Conservation (phyloP, 2,113 vertebrate genomes). For the human region GRCh38 chrX:9330501-9331000, state of each 20-base stretch:
- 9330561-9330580: background rate
- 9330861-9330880: too few relatives aligned
- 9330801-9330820: too few relatives aligned
- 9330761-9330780: too few relatives aligned
- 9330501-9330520: background rate
- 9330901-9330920: too few relatives aligned
- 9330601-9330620: background rate
- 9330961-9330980: background rate
- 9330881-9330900: too few relatives aligned
- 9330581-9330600: background rate
- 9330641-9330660: too few relatives aligned
- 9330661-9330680: background rate
- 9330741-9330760: background rate
- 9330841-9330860: too few relatives aligned
- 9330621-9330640: accelerated
- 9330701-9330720: background rate
- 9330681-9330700: background rate
- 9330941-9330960: background rate
- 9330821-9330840: too few relatives aligned
- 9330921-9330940: background rate
- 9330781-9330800: too few relatives aligned
- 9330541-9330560: background rate
- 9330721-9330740: background rate
- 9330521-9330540: background rate
- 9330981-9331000: background rate